Conservation (phyloP, 1,140 invertebrate species). For the Mercenaria mercenaria region DNA sequence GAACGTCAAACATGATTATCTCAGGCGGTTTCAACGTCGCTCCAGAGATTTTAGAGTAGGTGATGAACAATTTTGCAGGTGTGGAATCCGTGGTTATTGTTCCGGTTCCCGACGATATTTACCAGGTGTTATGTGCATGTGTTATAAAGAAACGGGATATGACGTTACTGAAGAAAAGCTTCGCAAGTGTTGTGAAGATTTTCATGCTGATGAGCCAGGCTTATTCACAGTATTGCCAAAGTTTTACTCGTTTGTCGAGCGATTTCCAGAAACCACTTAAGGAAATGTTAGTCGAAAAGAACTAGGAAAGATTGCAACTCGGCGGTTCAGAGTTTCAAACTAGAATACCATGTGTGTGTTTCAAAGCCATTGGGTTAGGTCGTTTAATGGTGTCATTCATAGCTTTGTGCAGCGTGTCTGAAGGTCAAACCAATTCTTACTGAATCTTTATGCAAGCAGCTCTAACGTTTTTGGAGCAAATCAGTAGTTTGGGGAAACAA, state of each 20-base stretch:
- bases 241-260: slow-evolving; percentile 29
- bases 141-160: not conserved
- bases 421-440: too few species aligned
- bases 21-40: too few species aligned
- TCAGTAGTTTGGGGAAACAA: too few species aligned
- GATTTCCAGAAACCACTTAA: slow-evolving; percentile 26
- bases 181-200: not conserved
- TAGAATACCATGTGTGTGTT: too few species aligned
- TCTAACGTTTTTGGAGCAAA: too few species aligned
- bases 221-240: slow-evolving; percentile 4
- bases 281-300: not conserved
- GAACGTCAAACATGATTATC: slow-evolving; percentile 63
- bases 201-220: slow-evolving; percentile 11
- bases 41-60: slow-evolving; percentile 35
- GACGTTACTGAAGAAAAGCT: slow-evolving; percentile 17
- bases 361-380: too few species aligned
- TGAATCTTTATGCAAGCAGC: too few species aligned
- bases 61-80: not conserved
- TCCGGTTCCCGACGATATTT: slow-evolving; percentile 48
- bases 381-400: too few species aligned
- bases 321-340: not conserved
- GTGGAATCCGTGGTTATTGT: slow-evolving; percentile 48
- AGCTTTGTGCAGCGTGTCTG: too few species aligned
- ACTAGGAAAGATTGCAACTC: not conserved
- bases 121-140: slow-evolving; percentile 42